Evolutionary conservation across 2,113 vertebrate species (phyloP), one percentile per base, ranked within the genome.

Genomic region (Trochalopteron elliotii): DNA sequence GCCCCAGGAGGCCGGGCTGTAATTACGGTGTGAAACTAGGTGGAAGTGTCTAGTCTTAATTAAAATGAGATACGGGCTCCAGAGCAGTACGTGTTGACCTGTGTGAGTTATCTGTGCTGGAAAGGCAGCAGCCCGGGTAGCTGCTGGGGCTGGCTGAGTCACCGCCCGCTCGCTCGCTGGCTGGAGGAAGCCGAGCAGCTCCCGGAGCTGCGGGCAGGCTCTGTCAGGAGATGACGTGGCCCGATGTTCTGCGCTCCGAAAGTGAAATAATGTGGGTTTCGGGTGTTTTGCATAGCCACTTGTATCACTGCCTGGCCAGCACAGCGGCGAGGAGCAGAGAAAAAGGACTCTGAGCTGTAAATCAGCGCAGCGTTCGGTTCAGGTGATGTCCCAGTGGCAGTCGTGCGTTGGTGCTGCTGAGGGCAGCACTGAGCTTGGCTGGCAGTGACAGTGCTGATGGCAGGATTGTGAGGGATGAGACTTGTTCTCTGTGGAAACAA

Each of bases 111-210:
- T 17, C 64, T 40, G 33, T 31, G 69, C 79, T 52, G 83, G 10
- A 4, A 13, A 49, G 76, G 6, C 63, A 23, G 83, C 70, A 28
- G 49, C 19, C 14, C 11, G 15, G n/a, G 31, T 3, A 0, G 47
- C 5, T 1, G 3, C 67, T 27, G 35, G 0, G 44, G 63, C 37
- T 20, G 5, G 12, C 31, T 61, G 91, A 87, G 87, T 80, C 88
- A 82, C 35, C 0, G 6, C 61, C 8, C 2, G 0, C 27, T 3
- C 4, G 0, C 28, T 4, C 4, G 27, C 60, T 18, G 23, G 31
- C 82, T 16, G 80, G 27, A 65, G 91, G 59, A 77, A 57, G 60
- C 1, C 0, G 1, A 9, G 0, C n/a, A 15, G 84, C 60, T 27
- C 11, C 45, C 1, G 1, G 6, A 10, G 81, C 79, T 56, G 35